A percentile compares a stretch with the other conserved stretches of the same genome.
phyloP scores from a whole-genome alignment of 2,113 vertebrate species.

The Psephotus haematonotus region DNA sequence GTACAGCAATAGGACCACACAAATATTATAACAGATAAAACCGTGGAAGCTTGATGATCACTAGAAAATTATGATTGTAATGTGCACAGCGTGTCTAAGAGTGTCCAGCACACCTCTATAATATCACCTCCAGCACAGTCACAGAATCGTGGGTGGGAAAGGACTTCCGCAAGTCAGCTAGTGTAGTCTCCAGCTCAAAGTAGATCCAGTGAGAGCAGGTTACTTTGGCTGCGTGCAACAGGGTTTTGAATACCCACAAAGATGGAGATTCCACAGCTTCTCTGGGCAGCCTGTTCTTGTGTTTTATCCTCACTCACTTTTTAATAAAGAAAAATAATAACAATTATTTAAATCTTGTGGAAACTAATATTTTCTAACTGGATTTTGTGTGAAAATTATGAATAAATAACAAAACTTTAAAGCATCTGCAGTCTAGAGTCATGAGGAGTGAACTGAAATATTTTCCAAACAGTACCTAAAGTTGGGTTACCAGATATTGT shows the following conservation, averaged over 20 bases:
- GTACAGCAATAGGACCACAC: neutral
- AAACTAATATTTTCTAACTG: neutral
- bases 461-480: neutral
- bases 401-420: neutral
- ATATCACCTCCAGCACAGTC: neutral
- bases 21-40: neutral
- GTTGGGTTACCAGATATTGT: neutral
- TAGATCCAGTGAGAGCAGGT: neutral
- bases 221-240: fast-evolving
- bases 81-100: too few relatives aligned
- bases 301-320: neutral
- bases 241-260: neutral
- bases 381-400: neutral
- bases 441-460: neutral
- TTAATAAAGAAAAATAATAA: neutral
- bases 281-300: neutral
- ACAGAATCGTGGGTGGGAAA: neutral
- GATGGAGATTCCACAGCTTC: neutral
- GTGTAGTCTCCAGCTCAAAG: neutral
- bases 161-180: neutral
- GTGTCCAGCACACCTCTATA: neutral
- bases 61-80: neutral
- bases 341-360: neutral
- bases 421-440: neutral
- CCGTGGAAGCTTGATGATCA: neutral